A percentile compares a stretch with the other conserved stretches of the same genome.
Evolutionary conservation across 2,113 vertebrate genomes (phyloP).

Genomic region (Vanacampus margaritifer): DNA sequence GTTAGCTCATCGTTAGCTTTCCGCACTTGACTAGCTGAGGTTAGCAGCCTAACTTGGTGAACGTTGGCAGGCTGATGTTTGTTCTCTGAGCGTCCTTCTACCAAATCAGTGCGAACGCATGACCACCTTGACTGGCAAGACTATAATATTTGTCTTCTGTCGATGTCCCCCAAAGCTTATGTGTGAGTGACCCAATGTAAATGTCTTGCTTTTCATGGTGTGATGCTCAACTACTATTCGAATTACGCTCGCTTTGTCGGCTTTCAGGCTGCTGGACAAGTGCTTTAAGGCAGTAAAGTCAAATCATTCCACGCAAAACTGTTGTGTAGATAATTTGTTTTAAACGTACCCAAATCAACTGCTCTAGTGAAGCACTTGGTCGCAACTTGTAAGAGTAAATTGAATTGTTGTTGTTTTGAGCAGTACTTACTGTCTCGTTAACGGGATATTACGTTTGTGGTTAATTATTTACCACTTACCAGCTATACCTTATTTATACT

Average conservation of each 20-base stretch:
- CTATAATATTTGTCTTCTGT: background rate
- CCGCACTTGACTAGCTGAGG: slow-evolving; percentile 29
- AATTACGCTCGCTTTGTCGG: background rate
- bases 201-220: slow-evolving; percentile 5
- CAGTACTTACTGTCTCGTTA: background rate
- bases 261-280: background rate
- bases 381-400: background rate
- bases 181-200: background rate
- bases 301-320: background rate
- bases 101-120: slow-evolving; percentile 8
- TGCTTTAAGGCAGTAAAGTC: background rate
- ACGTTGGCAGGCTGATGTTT: slow-evolving; percentile 21
- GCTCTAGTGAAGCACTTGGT: background rate
- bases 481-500: background rate
- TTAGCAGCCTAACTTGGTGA: slow-evolving; percentile 34
- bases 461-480: background rate
- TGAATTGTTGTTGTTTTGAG: background rate
- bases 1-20: slow-evolving; percentile 53
- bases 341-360: background rate
- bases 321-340: background rate
- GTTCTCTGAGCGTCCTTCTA: background rate
- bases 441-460: background rate
- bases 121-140: background rate
- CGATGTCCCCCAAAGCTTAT: slow-evolving; percentile 14
- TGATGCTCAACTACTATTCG: background rate